Conservation (phyloP, 2,113 vertebrate genomes). For the Gallinago paraguaiae region DNA sequence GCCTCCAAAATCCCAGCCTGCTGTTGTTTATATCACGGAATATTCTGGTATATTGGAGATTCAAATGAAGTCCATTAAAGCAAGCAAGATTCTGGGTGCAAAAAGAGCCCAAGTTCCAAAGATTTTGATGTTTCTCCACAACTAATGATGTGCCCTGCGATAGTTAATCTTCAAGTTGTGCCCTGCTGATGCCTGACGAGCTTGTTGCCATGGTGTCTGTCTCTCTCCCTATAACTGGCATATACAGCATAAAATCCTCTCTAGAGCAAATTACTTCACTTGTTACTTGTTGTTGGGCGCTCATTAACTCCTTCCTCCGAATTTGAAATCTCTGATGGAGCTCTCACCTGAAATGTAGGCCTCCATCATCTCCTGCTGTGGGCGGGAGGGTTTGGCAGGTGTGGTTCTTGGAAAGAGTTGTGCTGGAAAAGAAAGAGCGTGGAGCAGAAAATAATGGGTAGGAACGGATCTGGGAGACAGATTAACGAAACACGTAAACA, state of each 20-base stretch:
- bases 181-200: constrained; percentile 34
- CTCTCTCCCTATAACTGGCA: constrained; percentile 36
- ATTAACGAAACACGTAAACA: not conserved
- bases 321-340: not conserved
- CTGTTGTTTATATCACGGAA: no score
- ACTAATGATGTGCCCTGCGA: constrained; percentile 36
- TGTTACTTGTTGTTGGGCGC: not conserved
- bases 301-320: constrained; percentile 8
- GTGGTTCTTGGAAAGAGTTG: not conserved
- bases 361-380: not conserved
- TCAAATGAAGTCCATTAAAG: not conserved
- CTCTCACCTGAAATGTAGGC: not conserved
- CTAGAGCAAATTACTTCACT: constrained; percentile 39
- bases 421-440: not conserved
- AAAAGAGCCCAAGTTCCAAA: constrained; percentile 4
- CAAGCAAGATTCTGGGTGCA: not conserved
- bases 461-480: not conserved
- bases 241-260: not conserved
- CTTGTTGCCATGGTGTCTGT: constrained; percentile 62
- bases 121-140: constrained; percentile 30
- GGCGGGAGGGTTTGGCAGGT: not conserved
- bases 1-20: not conserved
- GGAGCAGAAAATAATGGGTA: not conserved
- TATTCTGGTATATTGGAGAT: no score
- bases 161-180: constrained; percentile 37